Conservation (phyloP, 2,888 invertebrate species). For the Aphelenchoides bicaudatus region DNA sequence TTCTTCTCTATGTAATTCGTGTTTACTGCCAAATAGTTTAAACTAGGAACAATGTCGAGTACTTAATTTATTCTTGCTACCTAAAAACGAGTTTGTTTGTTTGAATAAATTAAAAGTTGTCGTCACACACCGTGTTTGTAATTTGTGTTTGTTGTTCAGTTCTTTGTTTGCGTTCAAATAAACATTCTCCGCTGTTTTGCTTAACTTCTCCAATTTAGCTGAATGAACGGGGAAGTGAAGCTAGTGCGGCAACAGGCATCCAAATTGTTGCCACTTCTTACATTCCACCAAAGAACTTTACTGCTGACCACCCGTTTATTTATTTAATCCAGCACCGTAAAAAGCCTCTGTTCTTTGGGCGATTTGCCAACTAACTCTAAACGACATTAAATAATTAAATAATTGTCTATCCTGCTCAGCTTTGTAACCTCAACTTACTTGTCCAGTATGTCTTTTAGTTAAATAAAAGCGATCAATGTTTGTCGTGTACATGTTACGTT, state of each 20-base stretch:
- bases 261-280: background rate
- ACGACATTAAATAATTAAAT: too few species aligned
- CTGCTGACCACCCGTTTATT: slow-evolving; percentile 3
- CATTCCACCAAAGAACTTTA: background rate
- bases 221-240: slow-evolving; percentile 25
- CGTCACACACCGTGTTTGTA: background rate
- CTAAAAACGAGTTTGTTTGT: too few species aligned
- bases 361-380: background rate
- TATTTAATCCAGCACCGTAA: background rate
- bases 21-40: too few species aligned
- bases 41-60: too few species aligned
- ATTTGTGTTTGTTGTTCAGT: background rate
- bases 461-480: too few species aligned
- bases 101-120: slow-evolving; percentile 8
- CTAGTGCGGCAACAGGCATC: slow-evolving; percentile 25
- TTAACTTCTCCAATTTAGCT: slow-evolving; percentile 7
- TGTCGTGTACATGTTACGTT: too few species aligned
- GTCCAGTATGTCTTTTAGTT: too few species aligned
- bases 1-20: background rate
- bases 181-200: slow-evolving; percentile 15
- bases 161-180: background rate
- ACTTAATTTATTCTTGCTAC: too few species aligned
- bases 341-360: slow-evolving; percentile 1
- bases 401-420: too few species aligned
- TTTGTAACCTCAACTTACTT: too few species aligned